Conservation (phyloP, 2,797 vertebrate species). For the Gephyroberyx darwinii region DNA sequence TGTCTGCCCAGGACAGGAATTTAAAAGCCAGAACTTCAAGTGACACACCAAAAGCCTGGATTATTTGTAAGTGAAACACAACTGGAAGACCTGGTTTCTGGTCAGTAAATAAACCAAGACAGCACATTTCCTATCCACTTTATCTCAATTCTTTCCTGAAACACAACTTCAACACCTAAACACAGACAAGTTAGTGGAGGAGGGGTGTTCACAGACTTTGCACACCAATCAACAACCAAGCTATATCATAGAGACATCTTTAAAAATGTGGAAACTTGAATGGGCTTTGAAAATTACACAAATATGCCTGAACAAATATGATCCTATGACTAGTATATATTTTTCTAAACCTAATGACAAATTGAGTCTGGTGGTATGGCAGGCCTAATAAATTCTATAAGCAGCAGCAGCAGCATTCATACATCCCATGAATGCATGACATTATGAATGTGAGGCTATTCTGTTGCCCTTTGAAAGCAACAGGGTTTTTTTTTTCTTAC, state of each 20-base stretch:
- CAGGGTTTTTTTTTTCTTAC: neutral
- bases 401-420: neutral
- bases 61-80: conserved; percentile 74
- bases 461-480: neutral
- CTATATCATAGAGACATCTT: neutral
- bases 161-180: conserved; percentile 11
- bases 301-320: neutral
- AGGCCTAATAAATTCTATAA: neutral
- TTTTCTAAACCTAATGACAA: neutral
- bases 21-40: conserved; percentile 81
- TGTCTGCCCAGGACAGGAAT: conserved; percentile 90
- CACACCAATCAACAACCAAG: conserved; percentile 53
- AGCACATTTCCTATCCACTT: conserved; percentile 47
- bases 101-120: conserved; percentile 28
- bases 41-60: conserved; percentile 80
- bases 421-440: neutral
- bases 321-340: neutral
- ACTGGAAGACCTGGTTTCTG: conserved; percentile 34
- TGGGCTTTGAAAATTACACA: neutral
- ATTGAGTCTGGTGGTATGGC: neutral
- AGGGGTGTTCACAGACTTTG: neutral
- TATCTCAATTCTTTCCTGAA: conserved; percentile 44
- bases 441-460: neutral
- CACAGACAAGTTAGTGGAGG: neutral
- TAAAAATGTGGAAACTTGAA: neutral